Evolutionary conservation across 2,888 invertebrate genomes (phyloP).

Genomic region (Mystacides longicornis): DNA sequence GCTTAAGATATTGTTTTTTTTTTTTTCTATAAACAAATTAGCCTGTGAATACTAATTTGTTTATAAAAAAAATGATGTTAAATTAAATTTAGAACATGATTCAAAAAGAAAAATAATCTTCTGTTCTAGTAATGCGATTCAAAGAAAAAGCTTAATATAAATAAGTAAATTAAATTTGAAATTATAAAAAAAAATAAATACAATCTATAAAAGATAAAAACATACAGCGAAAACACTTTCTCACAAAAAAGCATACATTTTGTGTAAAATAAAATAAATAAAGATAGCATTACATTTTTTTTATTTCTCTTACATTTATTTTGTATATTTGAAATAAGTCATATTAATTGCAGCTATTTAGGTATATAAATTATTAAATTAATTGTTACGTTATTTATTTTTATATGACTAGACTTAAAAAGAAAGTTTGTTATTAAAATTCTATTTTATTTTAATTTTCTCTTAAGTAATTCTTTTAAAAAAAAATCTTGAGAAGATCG

Average conservation of each 20-base stretch:
- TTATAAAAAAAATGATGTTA: neutral
- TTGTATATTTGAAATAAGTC: neutral
- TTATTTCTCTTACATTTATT: neutral
- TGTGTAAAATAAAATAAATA: neutral
- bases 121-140: neutral
- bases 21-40: neutral
- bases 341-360: neutral
- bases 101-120: neutral
- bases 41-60: neutral
- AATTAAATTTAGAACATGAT: neutral
- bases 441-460: no score
- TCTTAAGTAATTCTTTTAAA: no score
- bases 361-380: no score
- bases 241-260: neutral
- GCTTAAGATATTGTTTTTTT: neutral
- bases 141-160: neutral
- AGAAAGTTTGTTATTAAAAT: neutral
- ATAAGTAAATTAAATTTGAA: no score
- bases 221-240: neutral
- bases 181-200: neutral
- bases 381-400: neutral
- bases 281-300: neutral
- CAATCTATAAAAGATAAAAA: neutral
- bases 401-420: conserved; percentile 2
- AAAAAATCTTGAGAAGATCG: neutral